Evolutionary conservation across 2,113 vertebrate species (phyloP), one percentile per base, ranked within the genome.

Genomic region (Melanerpes aurifrons): DNA sequence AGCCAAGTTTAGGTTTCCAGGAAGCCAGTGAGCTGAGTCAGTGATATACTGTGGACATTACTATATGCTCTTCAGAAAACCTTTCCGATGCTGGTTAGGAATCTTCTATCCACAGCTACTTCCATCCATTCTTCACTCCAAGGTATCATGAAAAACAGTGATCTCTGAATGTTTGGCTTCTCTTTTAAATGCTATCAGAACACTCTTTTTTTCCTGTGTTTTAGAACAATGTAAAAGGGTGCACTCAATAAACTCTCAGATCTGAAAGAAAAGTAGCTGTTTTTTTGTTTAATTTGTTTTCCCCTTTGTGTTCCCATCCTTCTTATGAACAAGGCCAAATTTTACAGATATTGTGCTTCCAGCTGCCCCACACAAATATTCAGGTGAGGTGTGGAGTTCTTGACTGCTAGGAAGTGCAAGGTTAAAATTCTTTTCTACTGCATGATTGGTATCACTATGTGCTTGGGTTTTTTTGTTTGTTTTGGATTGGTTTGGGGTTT

Each of bases 161-260:
- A 82, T 86, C 85, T 91, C 53, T 88, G 67, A 4, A 3, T 72
- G 45, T 73, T 93, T 75, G 74, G 43, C 78, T 95, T 92, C 79
- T 78, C 77, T 95, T 93, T 95, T 96, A 96, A 96, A 95, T 92
- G 45, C n/a, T 94, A 59, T 37, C 69, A 86, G 91, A 86, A 91
- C 45, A 43, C 18, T 78, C 37, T 93, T 93, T 89, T 63, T 63
- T 90, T 95, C 61, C 69, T 94, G 59, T 32, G 16, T 92, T 94
- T 95, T 79, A 94, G 63, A 56, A 50, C 62, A 12, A 13, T 75
- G 61, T 73, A 82, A 82, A 64, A 82, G 62, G 59, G 29, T 71
- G 6, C 47, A 61, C 45, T 75, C 64, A 12, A 32, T 80, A 53
- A 86, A 82, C 26, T 79, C 47, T 48, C 25, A 86, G 58, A 93